Conservation (phyloP, 2,888 invertebrate species). For the Loripinus fragilis region DNA sequence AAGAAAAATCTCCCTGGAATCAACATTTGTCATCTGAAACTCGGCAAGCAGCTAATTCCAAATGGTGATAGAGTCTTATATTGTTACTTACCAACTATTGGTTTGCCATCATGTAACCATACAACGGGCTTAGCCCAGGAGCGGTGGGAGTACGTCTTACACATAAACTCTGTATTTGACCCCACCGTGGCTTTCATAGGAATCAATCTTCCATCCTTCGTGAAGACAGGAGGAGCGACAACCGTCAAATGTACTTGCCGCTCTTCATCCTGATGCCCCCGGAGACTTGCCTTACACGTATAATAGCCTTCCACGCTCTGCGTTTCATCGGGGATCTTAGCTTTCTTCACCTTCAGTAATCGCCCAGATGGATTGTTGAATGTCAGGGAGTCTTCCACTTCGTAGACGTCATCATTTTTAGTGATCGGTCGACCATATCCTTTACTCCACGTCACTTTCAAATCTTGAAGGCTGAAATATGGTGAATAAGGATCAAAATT, state of each 20-base stretch:
- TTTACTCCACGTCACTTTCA: background rate
- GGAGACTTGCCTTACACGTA: background rate
- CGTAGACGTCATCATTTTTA: background rate
- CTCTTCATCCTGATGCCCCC: background rate
- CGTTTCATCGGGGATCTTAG: background rate
- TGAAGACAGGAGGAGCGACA: background rate
- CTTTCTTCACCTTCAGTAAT: background rate
- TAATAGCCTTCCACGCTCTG: background rate
- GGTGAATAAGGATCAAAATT: too few relatives aligned
- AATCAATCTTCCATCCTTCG: background rate
- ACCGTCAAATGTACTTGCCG: background rate
- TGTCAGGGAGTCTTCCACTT: background rate
- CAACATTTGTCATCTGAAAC: too few relatives aligned
- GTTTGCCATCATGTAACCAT: slow-evolving; percentile 25
- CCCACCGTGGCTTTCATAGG: background rate
- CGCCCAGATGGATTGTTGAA: background rate
- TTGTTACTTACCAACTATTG: slow-evolving; percentile 13
- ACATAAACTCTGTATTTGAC: slow-evolving; percentile 10
- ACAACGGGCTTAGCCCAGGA: slow-evolving; percentile 19
- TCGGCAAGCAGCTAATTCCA: too few relatives aligned
- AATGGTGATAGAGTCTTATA: too few relatives aligned
- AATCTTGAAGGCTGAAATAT: background rate
- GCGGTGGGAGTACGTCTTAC: slow-evolving; percentile 15
- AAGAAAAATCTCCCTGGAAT: too few relatives aligned
- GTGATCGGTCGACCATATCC: background rate